These are phyloP conservation scores for Dyspetes luteomarginatus DNA, from an alignment of 2,888 invertebrate genomes.

Conservation along the genomic window DNA sequence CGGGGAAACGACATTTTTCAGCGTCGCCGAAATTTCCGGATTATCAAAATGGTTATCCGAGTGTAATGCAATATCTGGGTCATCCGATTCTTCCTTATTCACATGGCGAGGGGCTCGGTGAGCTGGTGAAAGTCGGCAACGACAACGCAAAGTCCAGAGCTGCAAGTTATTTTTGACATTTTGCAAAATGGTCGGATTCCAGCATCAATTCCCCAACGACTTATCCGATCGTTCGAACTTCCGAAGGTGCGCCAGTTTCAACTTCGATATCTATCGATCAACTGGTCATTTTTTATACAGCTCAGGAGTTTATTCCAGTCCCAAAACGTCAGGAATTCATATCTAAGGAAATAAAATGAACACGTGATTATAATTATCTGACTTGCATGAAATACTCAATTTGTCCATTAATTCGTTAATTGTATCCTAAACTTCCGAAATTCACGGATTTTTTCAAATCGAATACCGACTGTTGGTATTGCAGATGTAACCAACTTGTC, in stretches of 20 bases:
- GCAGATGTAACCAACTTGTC: constrained; percentile 64
- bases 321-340: constrained; percentile 75
- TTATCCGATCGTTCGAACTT: constrained; percentile 36
- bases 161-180: constrained; percentile 73
- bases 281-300: constrained; percentile 75
- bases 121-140: constrained; percentile 77
- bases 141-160: constrained; percentile 70
- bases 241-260: background rate
- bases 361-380: constrained; percentile 77
- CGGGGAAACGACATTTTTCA: constrained; percentile 76
- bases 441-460: constrained; percentile 71
- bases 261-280: constrained; percentile 71
- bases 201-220: constrained; percentile 68
- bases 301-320: constrained; percentile 78
- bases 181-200: constrained; percentile 74
- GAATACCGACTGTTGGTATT: constrained; percentile 64
- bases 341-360: constrained; percentile 76
- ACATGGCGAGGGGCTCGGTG: constrained; percentile 68
- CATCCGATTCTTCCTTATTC: constrained; percentile 78
- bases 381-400: constrained; percentile 78
- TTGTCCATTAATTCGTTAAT: constrained; percentile 78
- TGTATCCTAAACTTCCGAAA: constrained; percentile 72
- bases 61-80: constrained; percentile 67
- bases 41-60: constrained; percentile 76
- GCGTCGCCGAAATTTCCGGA: constrained; percentile 78